These are phyloP conservation scores for Metallyticus violacea DNA, from an alignment of 2,888 invertebrate genomes.

Conservation along the genomic window DNA sequence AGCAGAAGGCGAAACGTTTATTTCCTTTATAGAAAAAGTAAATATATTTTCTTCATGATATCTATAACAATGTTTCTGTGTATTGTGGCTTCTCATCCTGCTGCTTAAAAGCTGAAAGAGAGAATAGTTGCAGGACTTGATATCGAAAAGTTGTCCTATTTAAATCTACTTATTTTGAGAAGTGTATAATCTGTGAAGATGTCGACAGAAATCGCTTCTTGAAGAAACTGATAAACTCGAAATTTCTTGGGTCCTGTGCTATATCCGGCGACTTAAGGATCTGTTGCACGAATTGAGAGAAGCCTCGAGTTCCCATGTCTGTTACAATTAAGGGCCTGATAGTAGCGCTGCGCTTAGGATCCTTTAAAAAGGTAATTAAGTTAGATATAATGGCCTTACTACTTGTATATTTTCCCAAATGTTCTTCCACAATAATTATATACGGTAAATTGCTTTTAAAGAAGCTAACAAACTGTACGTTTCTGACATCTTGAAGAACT, in stretches of 20 bases:
- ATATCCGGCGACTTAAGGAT: neutral
- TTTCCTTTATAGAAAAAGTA: neutral
- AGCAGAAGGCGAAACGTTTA: neutral
- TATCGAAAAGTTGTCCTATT: too few relatives aligned
- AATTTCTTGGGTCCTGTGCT: neutral
- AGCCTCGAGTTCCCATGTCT: neutral
- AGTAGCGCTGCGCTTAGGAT: neutral
- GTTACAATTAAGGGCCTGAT: neutral
- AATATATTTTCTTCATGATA: too few relatives aligned
- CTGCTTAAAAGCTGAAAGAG: too few relatives aligned
- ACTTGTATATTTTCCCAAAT: neutral
- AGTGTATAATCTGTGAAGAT: neutral
- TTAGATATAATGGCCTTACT: neutral
- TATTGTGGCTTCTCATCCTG: too few relatives aligned
- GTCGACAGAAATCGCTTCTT: neutral
- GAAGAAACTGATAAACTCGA: neutral
- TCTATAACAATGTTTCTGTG: too few relatives aligned
- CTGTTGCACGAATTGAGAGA: neutral
- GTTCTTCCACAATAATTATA: neutral
- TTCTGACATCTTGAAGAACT: neutral
- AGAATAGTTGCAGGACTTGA: too few relatives aligned
- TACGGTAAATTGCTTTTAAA: neutral
- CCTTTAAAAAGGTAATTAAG: neutral
- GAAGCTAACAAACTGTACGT: neutral
- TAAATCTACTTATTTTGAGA: neutral